These are phyloP conservation scores for Tiaroga cobitis DNA, from an alignment of 2,797 vertebrate species.

Conservation along the genomic window DNA sequence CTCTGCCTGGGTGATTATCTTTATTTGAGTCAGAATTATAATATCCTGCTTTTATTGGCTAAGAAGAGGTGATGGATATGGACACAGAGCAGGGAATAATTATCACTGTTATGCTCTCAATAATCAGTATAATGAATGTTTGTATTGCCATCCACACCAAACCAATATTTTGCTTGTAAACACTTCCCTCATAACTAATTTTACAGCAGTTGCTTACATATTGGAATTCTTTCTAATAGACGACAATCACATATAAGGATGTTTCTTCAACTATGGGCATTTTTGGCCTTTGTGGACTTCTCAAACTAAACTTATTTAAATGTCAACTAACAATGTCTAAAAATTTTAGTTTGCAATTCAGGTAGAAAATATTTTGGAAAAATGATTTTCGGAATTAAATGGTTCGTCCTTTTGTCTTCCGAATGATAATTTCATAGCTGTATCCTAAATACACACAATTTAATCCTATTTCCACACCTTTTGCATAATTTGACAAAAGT, in stretches of 20 bases:
- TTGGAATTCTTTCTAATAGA: background rate
- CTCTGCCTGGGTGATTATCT: background rate
- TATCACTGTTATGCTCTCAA: background rate
- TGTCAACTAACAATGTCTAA: background rate
- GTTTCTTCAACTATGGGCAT: background rate
- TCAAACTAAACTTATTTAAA: background rate
- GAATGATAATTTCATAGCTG: background rate
- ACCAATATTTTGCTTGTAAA: background rate
- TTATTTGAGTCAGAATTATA: background rate
- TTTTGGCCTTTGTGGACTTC: background rate
- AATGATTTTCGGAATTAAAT: background rate
- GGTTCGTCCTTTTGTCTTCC: background rate
- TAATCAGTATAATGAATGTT: constrained; percentile 1
- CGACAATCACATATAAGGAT: background rate
- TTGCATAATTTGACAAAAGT: background rate
- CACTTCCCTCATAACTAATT: background rate
- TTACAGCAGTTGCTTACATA: background rate
- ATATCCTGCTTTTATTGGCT: constrained; percentile 9
- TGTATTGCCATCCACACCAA: background rate
- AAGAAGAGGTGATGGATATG: background rate
- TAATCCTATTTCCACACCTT: background rate
- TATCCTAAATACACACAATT: background rate
- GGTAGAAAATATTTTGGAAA: background rate
- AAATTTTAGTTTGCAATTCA: background rate
- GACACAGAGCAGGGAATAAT: background rate